Conservation (phyloP, 2,888 invertebrate species). For the Schizotus pectinicornis region DNA sequence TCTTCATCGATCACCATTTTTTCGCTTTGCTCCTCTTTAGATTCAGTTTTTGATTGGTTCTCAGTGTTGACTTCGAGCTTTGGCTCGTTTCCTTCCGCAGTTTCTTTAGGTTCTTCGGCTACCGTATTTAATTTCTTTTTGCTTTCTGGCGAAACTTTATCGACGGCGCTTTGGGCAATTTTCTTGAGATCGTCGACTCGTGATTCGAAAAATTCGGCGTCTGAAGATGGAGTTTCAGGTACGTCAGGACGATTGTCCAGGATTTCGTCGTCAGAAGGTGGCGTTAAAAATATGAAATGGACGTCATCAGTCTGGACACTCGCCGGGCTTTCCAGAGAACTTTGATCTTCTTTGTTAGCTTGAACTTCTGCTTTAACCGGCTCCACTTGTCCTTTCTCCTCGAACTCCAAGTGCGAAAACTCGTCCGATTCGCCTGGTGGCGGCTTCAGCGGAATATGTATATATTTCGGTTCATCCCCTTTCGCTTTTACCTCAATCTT, state of each 20-base stretch:
- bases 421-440: slow-evolving; percentile 54
- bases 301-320: slow-evolving; percentile 39
- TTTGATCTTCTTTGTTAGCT: slow-evolving; percentile 6
- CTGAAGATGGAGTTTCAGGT: slow-evolving; percentile 52
- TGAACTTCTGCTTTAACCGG: slow-evolving; percentile 16
- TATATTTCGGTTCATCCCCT: slow-evolving; percentile 48
- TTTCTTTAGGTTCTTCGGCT: slow-evolving; percentile 36
- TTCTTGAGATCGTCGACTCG: slow-evolving; percentile 50
- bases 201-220: slow-evolving; percentile 42
- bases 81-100: slow-evolving; percentile 2
- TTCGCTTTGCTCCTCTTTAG: slow-evolving; percentile 16
- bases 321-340: slow-evolving; percentile 36
- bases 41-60: slow-evolving; percentile 15
- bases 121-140: slow-evolving; percentile 37
- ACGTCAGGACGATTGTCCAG: slow-evolving; percentile 46
- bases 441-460: slow-evolving; percentile 56
- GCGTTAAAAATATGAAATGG: slow-evolving; percentile 55
- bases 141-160: slow-evolving; percentile 46
- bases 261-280: slow-evolving; percentile 57
- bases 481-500: slow-evolving; percentile 14
- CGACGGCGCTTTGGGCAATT: slow-evolving; percentile 51
- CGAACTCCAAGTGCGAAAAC: slow-evolving; percentile 52
- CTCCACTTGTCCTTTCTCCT: slow-evolving; percentile 31
- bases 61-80: slow-evolving; percentile 8
- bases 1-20: slow-evolving; percentile 53